Conservation (phyloP, 1,140 invertebrate species). For the Trichoplusia ni region DNA sequence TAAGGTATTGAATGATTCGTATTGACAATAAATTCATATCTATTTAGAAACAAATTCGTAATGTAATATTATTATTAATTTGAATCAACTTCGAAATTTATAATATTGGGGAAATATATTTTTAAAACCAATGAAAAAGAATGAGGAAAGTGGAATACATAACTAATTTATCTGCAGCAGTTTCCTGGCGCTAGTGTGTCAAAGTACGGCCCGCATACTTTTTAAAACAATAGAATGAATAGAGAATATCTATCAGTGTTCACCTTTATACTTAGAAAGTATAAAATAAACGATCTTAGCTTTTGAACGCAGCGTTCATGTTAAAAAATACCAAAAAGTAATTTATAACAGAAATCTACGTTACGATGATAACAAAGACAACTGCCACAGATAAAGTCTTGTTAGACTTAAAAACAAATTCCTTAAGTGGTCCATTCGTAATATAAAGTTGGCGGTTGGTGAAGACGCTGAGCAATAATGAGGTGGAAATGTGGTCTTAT, state of each 20-base stretch:
- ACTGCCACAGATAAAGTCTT: no score
- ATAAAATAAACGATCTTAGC: slow-evolving; percentile 14
- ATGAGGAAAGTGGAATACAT: slow-evolving; percentile 35
- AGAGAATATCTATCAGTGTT: slow-evolving; percentile 2
- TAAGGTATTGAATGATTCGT: slow-evolving; percentile 21
- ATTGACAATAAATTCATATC: slow-evolving; percentile 65
- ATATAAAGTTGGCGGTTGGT: no score
- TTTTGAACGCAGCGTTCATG: slow-evolving; percentile 4
- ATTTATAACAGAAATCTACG: slow-evolving; percentile 35
- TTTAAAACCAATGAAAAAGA: slow-evolving; percentile 68
- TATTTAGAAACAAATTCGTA: slow-evolving; percentile 49
- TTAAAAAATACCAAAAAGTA: slow-evolving; percentile 11
- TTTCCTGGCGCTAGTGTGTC: not conserved
- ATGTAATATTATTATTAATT: slow-evolving; percentile 38
- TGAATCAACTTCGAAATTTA: slow-evolving; percentile 26
- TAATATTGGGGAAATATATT: slow-evolving; percentile 24
- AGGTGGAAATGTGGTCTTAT: no score
- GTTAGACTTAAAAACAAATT: no score
- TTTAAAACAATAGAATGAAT: not conserved
- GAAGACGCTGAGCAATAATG: no score
- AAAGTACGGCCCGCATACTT: slow-evolving; percentile 28
- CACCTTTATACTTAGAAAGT: slow-evolving; percentile 6
- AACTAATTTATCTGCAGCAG: slow-evolving; percentile 2
- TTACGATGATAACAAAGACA: no score
- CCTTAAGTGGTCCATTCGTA: no score